Evolutionary conservation across 2,797 vertebrate species (phyloP), one percentile per base, ranked within the genome.

Genomic region (Salarias fasciatus): DNA sequence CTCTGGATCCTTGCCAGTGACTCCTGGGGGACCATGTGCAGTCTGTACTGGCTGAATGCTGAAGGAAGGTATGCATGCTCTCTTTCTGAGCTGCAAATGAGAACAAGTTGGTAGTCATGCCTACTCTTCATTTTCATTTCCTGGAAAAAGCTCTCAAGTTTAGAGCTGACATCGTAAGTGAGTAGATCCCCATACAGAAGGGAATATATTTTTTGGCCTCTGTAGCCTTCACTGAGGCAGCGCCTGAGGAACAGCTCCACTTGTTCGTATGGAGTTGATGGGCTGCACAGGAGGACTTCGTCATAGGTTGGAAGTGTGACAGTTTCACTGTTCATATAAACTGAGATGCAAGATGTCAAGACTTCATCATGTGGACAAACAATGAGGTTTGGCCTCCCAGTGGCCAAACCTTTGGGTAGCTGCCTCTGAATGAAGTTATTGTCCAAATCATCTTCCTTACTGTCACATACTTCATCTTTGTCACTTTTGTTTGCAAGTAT

Each of bases 61-160:
- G 97, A 95, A 2, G 97, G 97, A 56, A 99, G 86, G 82, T 97
- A 96, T 53, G 94, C 81, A 83, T 97, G 93, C 65, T 99, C 97
- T 72, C 91, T 91, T 54, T 96, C 94, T 0, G 90, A 89, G 79
- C 94, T 94, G 54, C 97, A 99, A 62, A 99, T 78, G 11, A 99
- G 68, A 38, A 98, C 85, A 6, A 99, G 91, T 29, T 36, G 87
- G 71, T 93, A 88, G 55, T 92, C 86, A 6, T 28, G 88, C 48
- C 75, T 90, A 65, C 33, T 63, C 80, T 80, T 89, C 18, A 71
- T 78, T 70, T 92, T 81, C 50, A 96, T 92, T 30, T 29, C 74
- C 42, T 93, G 94, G 85, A 97, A 95, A 15, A 97, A 92, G 18
- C 77, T 91, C 85, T 98, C 97, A 0, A 90, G 90, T 77, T 76